Evolutionary conservation across 2,888 invertebrate species (phyloP).

Genomic region (Pollenia amentaria): DNA sequence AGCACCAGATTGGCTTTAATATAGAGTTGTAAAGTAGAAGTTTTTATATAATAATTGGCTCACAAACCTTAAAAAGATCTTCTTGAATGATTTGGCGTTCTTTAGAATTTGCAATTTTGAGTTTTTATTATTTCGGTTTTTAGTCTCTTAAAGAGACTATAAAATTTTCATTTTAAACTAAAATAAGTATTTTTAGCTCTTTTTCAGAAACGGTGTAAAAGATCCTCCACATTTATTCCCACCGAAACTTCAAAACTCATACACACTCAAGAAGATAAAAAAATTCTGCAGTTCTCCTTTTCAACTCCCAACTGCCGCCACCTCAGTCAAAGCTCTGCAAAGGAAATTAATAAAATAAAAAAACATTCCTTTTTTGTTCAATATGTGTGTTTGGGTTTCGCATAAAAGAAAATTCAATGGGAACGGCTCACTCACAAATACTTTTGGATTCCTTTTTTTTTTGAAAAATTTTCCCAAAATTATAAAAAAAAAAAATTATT

Average conservation of each 20-base stretch:
- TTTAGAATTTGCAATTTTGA: too few species aligned
- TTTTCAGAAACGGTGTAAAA: constrained; percentile 56
- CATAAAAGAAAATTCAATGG: constrained; percentile 13
- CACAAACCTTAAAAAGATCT: too few species aligned
- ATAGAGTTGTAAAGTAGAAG: too few species aligned
- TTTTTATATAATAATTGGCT: too few species aligned
- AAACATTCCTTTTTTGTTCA: constrained; percentile 8
- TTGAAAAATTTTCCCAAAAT: constrained; percentile 37
- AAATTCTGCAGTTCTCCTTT: neutral
- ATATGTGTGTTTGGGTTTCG: constrained; percentile 2
- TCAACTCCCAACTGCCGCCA: neutral
- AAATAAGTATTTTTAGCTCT: constrained; percentile 7
- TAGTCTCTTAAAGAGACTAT: too few species aligned
- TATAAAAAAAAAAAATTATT: constrained; percentile 4
- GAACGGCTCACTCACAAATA: constrained; percentile 23
- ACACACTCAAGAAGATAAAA: constrained; percentile 44
- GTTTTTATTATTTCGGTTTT: too few species aligned
- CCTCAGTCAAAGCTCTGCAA: neutral
- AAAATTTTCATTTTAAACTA: neutral
- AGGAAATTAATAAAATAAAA: constrained; percentile 21
- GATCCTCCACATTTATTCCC: constrained; percentile 53
- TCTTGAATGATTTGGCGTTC: too few species aligned
- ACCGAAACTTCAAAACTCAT: constrained; percentile 52
- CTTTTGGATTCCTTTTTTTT: constrained; percentile 22
- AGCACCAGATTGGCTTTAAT: too few species aligned